phyloP scores from a whole-genome alignment of 2,113 vertebrate genomes.

The Cygnus buccinator region DNA sequence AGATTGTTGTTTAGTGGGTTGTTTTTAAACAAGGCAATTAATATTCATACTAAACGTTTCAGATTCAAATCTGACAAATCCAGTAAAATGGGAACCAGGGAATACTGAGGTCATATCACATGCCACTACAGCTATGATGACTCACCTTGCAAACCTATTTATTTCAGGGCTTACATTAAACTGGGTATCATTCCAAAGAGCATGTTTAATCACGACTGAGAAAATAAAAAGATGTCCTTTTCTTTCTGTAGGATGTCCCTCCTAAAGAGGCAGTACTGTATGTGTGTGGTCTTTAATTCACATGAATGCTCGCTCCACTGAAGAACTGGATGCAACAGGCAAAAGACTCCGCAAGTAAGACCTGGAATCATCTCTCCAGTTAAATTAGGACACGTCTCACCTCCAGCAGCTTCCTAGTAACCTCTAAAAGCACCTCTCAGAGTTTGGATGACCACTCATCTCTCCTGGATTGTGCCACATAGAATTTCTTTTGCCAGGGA shows the following conservation, averaged over 20 bases:
- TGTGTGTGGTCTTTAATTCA: not conserved
- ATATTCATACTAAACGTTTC: conserved; percentile 29
- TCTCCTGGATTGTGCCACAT: not conserved
- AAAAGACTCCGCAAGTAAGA: not conserved
- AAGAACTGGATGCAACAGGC: not conserved
- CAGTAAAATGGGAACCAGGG: conserved; percentile 7
- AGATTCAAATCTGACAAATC: conserved; percentile 28
- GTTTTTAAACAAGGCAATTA: not conserved
- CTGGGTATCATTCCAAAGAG: not conserved
- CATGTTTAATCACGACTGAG: not conserved
- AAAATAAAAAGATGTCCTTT: not conserved
- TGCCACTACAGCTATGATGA: not conserved
- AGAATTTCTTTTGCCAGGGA: not conserved
- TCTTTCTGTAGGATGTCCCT: not conserved
- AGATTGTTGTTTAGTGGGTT: not conserved
- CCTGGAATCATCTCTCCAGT: not conserved
- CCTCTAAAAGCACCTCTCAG: not conserved
- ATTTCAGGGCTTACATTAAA: not conserved
- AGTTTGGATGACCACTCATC: not conserved
- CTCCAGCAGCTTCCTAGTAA: not conserved
- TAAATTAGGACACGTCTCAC: not conserved
- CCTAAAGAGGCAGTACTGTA: not conserved
- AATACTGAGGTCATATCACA: not conserved
- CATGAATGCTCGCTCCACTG: not conserved
- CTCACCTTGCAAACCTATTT: not conserved